Base-by-base conservation (phyloP, 2,797 vertebrate genomes). In the Octomys mimax region DNA sequence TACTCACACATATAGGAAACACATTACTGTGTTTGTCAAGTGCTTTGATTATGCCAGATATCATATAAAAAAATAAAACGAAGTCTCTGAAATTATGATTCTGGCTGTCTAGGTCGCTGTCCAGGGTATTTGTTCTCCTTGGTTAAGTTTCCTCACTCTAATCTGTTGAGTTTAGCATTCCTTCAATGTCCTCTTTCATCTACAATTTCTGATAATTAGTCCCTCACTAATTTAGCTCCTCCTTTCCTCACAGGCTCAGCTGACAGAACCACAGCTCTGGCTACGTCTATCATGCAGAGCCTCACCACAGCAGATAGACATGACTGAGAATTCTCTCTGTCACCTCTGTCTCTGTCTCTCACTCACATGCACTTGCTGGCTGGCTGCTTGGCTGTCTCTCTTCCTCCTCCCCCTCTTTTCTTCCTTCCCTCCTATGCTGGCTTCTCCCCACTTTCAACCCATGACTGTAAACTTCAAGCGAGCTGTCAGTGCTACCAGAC, bases 161-260 rank as follows among this genome's bases (percentile, higher is more conserved):
- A 31, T 42, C 2, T 3, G 1, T 11, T 0, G 36, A 77, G 11
- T 1, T 11, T 52, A 1, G 33, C 8, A 5, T 52, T 4, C 11
- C n/a, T 42, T 83, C 13, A 31, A n/a, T 22, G 10, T 26, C 16
- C 14, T 64, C 14, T 61, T 52, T 83, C 31, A 8, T 21, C 26
- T 54, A 36, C 8, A 14, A 39, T 66, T 33, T 31, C 24, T 70
- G 21, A 1, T 39, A 77, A 22, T 42, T 16, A 8, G 5, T 26
- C 9, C 4, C n/a, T 83, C 24, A 13, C 0, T 85, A 61, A 42
- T 31, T 11, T 21, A 57, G 18, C 13, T 31, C 18, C 10, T 42
- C 28, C 26, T 10, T 42, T 46, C 19, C 33, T 92, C 46, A 80
- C 36, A 22, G 12, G 13, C 28, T 75, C 26, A 70, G 64, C 4